A percentile compares a stretch with the other conserved stretches of the same genome.
Evolutionary conservation across 2,888 invertebrate genomes (phyloP).

Genomic region (Phrixothrix hirtus): DNA sequence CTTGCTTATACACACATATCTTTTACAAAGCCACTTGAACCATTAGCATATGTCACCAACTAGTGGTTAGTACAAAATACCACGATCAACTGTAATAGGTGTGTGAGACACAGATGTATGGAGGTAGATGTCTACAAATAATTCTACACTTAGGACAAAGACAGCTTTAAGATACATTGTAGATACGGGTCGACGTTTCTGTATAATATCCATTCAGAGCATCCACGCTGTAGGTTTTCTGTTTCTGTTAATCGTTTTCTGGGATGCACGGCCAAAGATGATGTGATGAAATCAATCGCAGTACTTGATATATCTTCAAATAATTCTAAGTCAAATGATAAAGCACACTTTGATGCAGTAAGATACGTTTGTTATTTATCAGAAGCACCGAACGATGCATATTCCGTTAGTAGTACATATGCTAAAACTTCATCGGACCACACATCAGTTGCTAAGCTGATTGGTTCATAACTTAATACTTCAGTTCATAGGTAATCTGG

Average conservation of each 20-base stretch:
- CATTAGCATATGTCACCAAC: conserved; percentile 19
- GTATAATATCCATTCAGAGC: conserved; percentile 45
- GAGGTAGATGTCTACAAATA: conserved; percentile 54
- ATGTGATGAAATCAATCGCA: conserved; percentile 89
- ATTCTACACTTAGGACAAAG: conserved; percentile 57
- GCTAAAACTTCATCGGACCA: conserved; percentile 96
- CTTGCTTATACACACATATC: no score
- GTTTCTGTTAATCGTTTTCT: conserved; percentile 68
- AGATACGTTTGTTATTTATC: conserved; percentile 96
- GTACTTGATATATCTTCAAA: conserved; percentile 85
- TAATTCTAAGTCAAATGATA: conserved; percentile 91
- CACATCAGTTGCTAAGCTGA: conserved; percentile 91
- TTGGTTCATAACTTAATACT: conserved; percentile 93
- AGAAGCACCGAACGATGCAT: conserved; percentile 94
- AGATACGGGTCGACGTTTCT: conserved; percentile 50
- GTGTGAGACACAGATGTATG: conserved; percentile 55
- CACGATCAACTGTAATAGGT: conserved; percentile 56
- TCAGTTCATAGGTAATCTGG: conserved; percentile 97
- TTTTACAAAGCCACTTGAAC: conserved; percentile 15
- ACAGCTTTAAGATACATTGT: conserved; percentile 51
- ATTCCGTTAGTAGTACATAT: conserved; percentile 92
- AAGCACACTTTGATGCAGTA: conserved; percentile 92
- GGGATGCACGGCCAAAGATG: conserved; percentile 88
- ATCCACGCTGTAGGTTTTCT: conserved; percentile 44
- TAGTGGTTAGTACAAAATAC: conserved; percentile 56